Evolutionary conservation across 2,797 vertebrate genomes (phyloP).

Genomic region (Prionace glauca): DNA sequence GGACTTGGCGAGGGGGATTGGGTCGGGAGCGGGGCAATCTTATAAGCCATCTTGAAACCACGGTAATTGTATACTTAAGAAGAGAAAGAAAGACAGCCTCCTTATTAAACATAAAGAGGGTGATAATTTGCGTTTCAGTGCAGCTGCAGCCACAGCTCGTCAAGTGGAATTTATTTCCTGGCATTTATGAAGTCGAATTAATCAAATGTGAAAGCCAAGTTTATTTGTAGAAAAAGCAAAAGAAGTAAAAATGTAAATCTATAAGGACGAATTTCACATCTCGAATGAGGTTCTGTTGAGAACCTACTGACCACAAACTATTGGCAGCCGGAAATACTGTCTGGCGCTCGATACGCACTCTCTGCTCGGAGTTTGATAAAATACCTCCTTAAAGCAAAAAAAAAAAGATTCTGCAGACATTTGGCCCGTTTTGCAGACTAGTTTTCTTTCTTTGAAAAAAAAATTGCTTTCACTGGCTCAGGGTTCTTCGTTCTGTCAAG

Average conservation of each 20-base stretch:
- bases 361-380: conserved; percentile 29
- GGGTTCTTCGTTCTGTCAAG: not conserved
- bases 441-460: not conserved
- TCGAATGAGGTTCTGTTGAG: not conserved
- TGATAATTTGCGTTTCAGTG: not conserved
- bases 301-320: conserved; percentile 12
- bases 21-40: not conserved
- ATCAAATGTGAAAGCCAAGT: not conserved
- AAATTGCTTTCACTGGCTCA: conserved; percentile 11
- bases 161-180: conserved; percentile 32
- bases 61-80: not conserved
- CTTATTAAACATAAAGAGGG: conserved; percentile 27
- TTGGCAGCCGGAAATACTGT: conserved; percentile 17
- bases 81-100: not conserved
- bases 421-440: conserved; percentile 32
- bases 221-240: conserved; percentile 30
- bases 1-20: conserved; percentile 14
- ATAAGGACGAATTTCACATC: not conserved
- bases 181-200: not conserved
- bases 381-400: conserved; percentile 25
- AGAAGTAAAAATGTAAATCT: conserved; percentile 25
- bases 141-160: not conserved
- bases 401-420: conserved; percentile 2
- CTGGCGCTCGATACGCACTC: not conserved
- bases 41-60: conserved; percentile 14